Evolutionary conservation across 2,113 vertebrate species (phyloP).

Genomic region (Dolichotis patagonum): DNA sequence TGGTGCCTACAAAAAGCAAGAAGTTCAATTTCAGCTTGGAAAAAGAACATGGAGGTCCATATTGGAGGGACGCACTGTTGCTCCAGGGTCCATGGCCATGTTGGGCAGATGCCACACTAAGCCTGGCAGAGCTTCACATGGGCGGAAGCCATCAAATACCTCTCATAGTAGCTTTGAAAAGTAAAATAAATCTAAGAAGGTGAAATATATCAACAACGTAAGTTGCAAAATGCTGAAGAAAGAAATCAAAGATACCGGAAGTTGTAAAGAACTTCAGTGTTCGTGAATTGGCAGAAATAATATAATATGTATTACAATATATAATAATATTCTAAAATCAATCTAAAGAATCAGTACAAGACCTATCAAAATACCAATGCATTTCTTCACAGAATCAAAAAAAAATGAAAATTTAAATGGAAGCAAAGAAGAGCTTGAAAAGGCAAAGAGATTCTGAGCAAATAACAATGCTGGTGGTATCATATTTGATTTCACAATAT

Average conservation of each 20-base stretch:
- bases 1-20: too few species aligned
- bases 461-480: background rate
- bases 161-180: background rate
- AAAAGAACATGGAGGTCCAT: too few species aligned
- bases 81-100: too few species aligned
- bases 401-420: background rate
- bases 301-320: background rate
- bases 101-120: too few species aligned
- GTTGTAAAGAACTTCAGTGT: background rate
- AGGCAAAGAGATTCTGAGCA: background rate
- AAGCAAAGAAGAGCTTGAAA: background rate
- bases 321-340: background rate
- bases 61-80: too few species aligned
- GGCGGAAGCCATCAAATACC: background rate
- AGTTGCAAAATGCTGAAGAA: background rate
- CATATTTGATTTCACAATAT: background rate
- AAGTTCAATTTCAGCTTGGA: too few species aligned
- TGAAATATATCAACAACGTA: background rate
- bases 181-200: background rate
- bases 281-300: background rate
- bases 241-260: background rate
- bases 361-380: background rate
- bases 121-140: too few species aligned
- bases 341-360: background rate
- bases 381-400: background rate